Conservation (phyloP, 2,113 vertebrate genomes). For the Antechinus stuartii region DNA sequence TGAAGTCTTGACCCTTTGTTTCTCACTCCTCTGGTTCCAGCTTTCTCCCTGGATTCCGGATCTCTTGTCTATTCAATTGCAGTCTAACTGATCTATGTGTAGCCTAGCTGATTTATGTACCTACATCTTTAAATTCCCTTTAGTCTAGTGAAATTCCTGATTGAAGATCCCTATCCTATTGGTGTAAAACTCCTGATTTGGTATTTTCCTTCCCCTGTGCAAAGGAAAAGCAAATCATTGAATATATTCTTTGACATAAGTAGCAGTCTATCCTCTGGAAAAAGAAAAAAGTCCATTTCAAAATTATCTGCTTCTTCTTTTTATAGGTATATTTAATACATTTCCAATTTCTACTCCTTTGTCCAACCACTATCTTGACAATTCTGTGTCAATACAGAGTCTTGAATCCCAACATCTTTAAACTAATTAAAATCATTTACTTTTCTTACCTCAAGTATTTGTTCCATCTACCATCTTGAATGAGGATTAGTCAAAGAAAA, state of each 20-base stretch:
- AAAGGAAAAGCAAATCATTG: background rate
- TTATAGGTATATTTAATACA: background rate
- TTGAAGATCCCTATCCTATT: constrained; percentile 29
- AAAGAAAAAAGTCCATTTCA: background rate
- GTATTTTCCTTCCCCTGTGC: background rate
- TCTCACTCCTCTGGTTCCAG: background rate
- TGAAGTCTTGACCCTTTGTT: background rate
- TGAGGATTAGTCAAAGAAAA: background rate
- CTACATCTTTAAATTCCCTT: background rate
- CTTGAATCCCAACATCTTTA: background rate
- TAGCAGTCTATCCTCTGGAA: background rate
- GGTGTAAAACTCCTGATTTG: background rate
- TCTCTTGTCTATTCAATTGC: background rate
- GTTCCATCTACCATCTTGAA: background rate
- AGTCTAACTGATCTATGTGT: background rate
- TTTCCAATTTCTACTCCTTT: background rate
- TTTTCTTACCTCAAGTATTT: background rate
- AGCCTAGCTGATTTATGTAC: background rate
- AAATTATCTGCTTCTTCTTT: background rate
- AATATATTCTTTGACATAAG: constrained; percentile 23
- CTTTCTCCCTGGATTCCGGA: background rate
- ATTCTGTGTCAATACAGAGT: background rate
- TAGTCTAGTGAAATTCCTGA: constrained; percentile 28
- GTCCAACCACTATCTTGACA: background rate
- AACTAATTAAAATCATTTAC: background rate